Base-by-base conservation (phyloP, 2,888 invertebrate species). In the Axea sp. region DNA sequence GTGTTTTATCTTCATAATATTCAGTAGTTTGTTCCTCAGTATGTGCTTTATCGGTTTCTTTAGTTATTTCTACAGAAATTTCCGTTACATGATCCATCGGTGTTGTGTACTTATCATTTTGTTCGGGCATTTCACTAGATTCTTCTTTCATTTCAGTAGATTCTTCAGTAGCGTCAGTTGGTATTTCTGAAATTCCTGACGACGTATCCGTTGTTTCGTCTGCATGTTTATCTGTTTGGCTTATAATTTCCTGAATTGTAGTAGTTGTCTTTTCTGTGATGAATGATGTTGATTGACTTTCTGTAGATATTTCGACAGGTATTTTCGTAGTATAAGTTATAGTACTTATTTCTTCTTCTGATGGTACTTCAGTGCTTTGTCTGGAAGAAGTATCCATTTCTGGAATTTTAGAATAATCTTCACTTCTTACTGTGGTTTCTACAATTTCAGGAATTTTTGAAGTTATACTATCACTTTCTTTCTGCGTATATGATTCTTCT, bases 121-220 rank as follows among this genome's bases (percentile, higher is more conserved):
- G 60, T 68, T 57, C 71, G 15, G 62, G 65, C 17, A 71, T 55
- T 33, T 78, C 60, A 45, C 73, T 74, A 59, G 76, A 59, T 14
- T n/a, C 11, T 19, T 59, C 45, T 39, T 51, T 28, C 3, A 28
- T 6, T 55, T 57, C 72, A 17, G 67, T 71, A 39, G 62, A 75
- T 51, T 65, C 73, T 41, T 72, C 68, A 3, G 7, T 24, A 39
- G 28, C 7, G 7, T 47, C 39, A 19, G 57, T 30, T 26, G 41
- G 28, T 2, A 22, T 26, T 22, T 15, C 15, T 5, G 35, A 14
- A 1, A 37, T 37, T 6, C 3, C 22, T 39, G 28, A 19, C 47
- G 2, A 6, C 6, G 8, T 37, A 22, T 30, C 43, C 0, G 26
- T 15, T 5, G 73, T 67, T 31, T 62, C 22, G 9, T 78, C 77